Base-by-base conservation (phyloP, 2,113 vertebrate genomes). In the Apistogramma diplotaenia region DNA sequence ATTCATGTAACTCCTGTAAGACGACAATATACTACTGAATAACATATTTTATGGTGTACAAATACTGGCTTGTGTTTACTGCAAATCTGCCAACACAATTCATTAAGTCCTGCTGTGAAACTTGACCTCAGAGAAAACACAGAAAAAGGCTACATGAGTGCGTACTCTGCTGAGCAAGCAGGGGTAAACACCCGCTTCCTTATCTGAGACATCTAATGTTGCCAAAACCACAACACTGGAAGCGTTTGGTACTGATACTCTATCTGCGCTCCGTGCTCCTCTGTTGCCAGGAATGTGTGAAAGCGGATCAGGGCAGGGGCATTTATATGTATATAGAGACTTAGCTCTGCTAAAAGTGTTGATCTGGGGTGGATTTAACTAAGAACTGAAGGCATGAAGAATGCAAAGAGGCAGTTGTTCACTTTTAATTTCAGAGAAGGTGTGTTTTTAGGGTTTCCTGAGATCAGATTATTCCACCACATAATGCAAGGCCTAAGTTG, bases 221-320 rank as follows among this genome's bases (percentile, higher is more conserved):
- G 87, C 86, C 87, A 87, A 90, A 93, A 85, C 89, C 90, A 87
- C 91, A 87, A 91, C 85, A 82, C 8, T 82, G 77, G 72, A 90
- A 91, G 84, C 4, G 51, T 85, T 89, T 85, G 90, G 85, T 79
- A 83, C 54, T 6, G 83, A 92, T 90, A 89, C 85, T 90, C 83
- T 72, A 87, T 92, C 76, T 89, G 86, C 82, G 62, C 62, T 77
- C 57, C 12, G 27, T 80, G 82, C 87, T 86, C 61, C 74, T 73
- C 71, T 79, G 84, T 78, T 91, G 81, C 78, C 86, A 87, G 87
- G 87, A 93, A 92, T 89, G 90, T 93, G 90, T 90, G 89, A 81
- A 91, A 90, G 84, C 70, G 27, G 86, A 93, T 88, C 80, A 80
- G 81, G 67, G 67, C 57, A 12, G 46, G 40, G 74, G 83, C 81